Percentiles rank a stretch among this genome's conserved stretches.
phyloP scores from a whole-genome alignment of 23 tunicate genomes.

The Aplidium turbinatum region DNA sequence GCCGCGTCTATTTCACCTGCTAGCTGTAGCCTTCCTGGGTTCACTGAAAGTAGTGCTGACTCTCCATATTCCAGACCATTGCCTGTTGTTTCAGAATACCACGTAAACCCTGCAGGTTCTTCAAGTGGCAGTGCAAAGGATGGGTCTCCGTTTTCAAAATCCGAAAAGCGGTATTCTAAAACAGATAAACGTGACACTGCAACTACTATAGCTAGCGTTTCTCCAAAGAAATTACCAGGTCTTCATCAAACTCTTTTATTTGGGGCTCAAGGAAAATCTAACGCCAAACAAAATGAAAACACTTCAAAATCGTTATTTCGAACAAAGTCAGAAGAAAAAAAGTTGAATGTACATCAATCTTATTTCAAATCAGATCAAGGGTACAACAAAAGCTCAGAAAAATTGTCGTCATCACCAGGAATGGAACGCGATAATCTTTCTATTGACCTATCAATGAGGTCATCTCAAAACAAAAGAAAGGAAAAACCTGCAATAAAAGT shows the following conservation, averaged over 20 bases:
- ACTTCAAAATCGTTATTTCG: no score
- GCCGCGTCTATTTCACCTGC: not conserved
- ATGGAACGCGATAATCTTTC: no score
- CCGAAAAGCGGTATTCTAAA: constrained; percentile 25
- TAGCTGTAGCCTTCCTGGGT: constrained; percentile 40
- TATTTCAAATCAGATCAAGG: no score
- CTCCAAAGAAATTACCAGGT: constrained; percentile 35
- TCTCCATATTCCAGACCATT: not conserved
- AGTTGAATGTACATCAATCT: no score
- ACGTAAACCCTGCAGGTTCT: not conserved
- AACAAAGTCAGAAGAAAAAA: no score
- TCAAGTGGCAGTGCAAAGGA: not conserved
- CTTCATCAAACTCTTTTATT: constrained; percentile 52
- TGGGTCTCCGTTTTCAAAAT: constrained; percentile 18
- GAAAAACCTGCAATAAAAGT: no score
- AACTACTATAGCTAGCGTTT: not conserved
- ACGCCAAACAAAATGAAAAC: no score
- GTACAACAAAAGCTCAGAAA: no score
- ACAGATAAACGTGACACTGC: not conserved
- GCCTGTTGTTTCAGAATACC: not conserved
- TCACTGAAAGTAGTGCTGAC: constrained; percentile 50
- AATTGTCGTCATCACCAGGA: no score
- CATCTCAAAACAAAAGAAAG: no score
- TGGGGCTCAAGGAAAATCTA: no score
- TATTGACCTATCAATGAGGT: no score